Percentiles rank a stretch among this genome's conserved stretches.
Conservation (phyloP, 2,113 vertebrate genomes). For the Promerops cafer region DNA sequence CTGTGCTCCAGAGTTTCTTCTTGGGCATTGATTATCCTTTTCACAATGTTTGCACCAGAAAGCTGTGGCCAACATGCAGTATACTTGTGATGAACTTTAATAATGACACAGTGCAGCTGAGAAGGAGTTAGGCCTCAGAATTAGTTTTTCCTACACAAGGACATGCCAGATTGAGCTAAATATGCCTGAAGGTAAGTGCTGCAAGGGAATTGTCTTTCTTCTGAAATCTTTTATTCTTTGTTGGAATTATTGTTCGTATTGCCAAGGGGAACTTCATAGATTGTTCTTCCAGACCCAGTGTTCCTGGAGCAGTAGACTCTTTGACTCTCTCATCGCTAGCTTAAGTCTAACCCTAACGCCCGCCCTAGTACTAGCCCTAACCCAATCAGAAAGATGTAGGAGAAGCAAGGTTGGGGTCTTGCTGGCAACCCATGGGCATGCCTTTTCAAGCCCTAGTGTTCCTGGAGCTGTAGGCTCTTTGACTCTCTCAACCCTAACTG, state of each 20-base stretch:
- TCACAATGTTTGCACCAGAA: background rate
- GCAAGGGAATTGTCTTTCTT: background rate
- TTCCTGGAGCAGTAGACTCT: background rate
- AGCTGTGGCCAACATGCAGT: background rate
- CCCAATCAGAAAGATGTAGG: background rate
- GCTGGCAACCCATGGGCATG: accelerated
- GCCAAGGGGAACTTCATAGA: background rate
- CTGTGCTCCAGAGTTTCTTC: background rate
- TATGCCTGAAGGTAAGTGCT: background rate
- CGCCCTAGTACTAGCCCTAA: background rate
- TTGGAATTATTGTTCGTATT: background rate
- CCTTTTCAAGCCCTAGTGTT: background rate
- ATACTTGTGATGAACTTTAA: background rate
- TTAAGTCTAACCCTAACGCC: background rate
- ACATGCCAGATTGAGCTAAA: background rate
- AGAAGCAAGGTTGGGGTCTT: background rate
- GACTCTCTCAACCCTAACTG: background rate
- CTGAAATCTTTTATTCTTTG: background rate
- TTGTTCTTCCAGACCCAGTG: background rate
- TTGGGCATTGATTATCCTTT: background rate
- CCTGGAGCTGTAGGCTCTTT: background rate
- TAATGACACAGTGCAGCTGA: background rate
- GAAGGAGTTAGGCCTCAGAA: background rate
- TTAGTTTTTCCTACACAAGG: background rate
- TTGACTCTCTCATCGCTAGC: background rate